phyloP scores from a whole-genome alignment of 2,113 vertebrate species.

The Cryptomyrus ogoouensis region DNA sequence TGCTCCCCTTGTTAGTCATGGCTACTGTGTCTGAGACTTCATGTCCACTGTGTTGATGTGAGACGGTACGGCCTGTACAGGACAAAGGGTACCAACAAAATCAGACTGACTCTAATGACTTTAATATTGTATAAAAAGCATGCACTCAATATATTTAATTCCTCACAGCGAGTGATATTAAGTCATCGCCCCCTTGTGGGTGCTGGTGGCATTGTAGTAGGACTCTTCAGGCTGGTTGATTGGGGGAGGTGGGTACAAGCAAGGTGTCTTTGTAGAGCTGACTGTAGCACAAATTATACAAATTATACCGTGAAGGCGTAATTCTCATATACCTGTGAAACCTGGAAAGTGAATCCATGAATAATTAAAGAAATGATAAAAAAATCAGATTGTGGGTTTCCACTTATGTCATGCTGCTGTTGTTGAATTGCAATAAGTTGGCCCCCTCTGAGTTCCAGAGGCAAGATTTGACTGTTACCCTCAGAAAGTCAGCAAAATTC shows the following conservation, averaged over 20 bases:
- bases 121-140: background rate
- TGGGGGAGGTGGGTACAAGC: background rate
- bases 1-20: background rate
- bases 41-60: background rate
- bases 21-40: background rate
- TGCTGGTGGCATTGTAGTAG: background rate
- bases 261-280: background rate
- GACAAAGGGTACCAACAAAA: background rate
- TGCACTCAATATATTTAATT: background rate
- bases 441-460: conserved; percentile 18
- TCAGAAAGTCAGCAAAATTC: conserved; percentile 26
- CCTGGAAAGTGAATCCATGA: background rate
- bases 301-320: background rate
- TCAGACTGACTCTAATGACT: background rate
- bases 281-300: background rate
- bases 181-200: background rate
- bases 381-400: conserved; percentile 22
- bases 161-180: background rate
- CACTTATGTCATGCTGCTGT: conserved; percentile 33
- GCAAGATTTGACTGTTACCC: conserved; percentile 5
- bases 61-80: background rate
- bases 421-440: conserved; percentile 35
- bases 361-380: background rate
- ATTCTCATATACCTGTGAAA: background rate
- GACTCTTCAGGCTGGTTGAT: background rate